phyloP scores from a whole-genome alignment of 2,888 invertebrate genomes.

The Strigamia crassipes region DNA sequence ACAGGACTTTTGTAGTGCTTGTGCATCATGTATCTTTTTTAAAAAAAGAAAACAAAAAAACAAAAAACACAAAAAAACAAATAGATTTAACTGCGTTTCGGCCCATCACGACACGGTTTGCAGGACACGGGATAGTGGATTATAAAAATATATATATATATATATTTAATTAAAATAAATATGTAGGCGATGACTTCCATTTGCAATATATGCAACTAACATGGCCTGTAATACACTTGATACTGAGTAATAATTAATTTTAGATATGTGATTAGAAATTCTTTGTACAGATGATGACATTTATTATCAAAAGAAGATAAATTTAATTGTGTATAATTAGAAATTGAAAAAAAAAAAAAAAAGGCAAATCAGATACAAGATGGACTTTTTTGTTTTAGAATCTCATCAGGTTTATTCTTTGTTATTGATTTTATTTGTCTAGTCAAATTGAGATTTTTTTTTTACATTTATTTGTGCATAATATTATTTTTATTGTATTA shows the following conservation, averaged over 20 bases:
- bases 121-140: constrained; percentile 17
- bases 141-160: background rate
- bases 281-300: constrained; percentile 19
- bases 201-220: constrained; percentile 21
- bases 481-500: too few species aligned
- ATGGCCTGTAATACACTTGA: constrained; percentile 21
- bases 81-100: background rate
- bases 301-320: constrained; percentile 5
- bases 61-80: too few species aligned
- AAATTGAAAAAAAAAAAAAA: background rate
- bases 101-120: constrained; percentile 1
- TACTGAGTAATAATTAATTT: constrained; percentile 16
- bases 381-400: background rate
- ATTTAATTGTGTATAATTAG: background rate
- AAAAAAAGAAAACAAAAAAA: background rate
- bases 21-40: background rate
- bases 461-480: background rate
- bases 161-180: background rate
- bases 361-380: background rate
- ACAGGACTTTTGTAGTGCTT: background rate
- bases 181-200: constrained; percentile 14
- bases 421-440: background rate
- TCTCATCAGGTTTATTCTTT: background rate
- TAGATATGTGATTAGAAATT: constrained; percentile 21
- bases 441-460: too few species aligned